phyloP scores from a whole-genome alignment of 2,113 vertebrate species.

The Pluvianellus socialis region DNA sequence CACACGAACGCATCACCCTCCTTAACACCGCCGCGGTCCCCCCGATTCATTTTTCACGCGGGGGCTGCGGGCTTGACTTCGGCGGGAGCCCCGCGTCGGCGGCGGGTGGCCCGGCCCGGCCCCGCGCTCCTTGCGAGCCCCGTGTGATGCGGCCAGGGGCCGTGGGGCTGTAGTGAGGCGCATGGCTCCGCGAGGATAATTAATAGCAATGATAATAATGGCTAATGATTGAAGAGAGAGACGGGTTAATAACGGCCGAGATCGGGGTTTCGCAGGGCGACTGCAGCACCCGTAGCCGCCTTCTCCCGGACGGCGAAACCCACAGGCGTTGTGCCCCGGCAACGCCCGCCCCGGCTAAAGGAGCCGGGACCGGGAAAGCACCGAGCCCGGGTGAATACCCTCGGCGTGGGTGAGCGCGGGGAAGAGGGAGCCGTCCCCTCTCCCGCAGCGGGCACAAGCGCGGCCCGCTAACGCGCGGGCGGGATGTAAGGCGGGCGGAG shows the following conservation, averaged over 20 bases:
- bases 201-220: background rate
- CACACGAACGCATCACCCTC: background rate
- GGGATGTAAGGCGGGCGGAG: accelerated
- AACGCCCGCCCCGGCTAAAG: background rate
- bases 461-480: background rate
- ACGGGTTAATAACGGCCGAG: background rate
- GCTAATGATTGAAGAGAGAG: background rate
- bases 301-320: background rate
- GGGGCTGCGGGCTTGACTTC: background rate
- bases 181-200: background rate
- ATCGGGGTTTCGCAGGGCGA: background rate
- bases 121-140: background rate
- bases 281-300: background rate
- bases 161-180: background rate
- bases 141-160: background rate
- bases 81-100: background rate
- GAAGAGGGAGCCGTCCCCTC: accelerated
- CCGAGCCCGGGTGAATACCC: background rate
- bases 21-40: background rate
- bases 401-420: background rate
- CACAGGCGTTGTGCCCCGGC: background rate
- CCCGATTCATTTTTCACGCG: background rate
- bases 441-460: background rate
- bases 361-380: background rate
- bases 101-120: background rate